Percentiles rank a stretch among this genome's conserved stretches.
Evolutionary conservation across 2,888 invertebrate genomes (phyloP).

Genomic region (Mythimna ferrago): DNA sequence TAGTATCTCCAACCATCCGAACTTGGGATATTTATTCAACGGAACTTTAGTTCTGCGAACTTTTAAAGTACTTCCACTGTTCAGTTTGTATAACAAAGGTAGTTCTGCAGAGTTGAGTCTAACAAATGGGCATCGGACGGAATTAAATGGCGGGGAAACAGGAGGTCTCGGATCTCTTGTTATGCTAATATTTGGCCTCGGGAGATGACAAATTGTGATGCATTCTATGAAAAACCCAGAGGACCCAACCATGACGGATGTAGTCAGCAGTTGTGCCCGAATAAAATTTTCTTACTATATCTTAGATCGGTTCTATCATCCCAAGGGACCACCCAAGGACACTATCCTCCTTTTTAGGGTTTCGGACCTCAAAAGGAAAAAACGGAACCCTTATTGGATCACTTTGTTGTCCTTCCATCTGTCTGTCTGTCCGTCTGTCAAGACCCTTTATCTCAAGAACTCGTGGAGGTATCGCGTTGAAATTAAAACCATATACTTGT

Average conservation of each 20-base stretch:
- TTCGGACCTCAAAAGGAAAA: no score
- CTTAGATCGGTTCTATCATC: constrained; percentile 37
- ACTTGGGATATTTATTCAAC: constrained; percentile 74
- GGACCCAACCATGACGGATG: constrained; percentile 52
- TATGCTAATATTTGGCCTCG: constrained; percentile 75
- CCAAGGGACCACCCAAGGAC: constrained; percentile 27
- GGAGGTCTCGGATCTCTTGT: constrained; percentile 72
- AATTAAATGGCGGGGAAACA: constrained; percentile 75
- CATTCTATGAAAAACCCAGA: constrained; percentile 64
- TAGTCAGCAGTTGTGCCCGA: constrained; percentile 36
- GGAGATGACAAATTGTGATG: constrained; percentile 77
- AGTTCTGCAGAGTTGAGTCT: constrained; percentile 70
- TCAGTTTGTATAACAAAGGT: constrained; percentile 77
- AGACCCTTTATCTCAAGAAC: no score
- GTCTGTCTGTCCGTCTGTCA: no score
- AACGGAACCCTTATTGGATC: no score
- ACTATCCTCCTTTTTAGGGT: not conserved
- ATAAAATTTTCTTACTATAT: constrained; percentile 61
- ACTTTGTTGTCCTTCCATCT: no score
- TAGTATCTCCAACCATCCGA: constrained; percentile 68
- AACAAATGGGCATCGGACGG: constrained; percentile 72
- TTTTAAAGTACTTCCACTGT: constrained; percentile 75
- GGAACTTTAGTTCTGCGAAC: constrained; percentile 71
- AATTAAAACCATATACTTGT: no score
- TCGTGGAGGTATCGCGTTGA: no score